phyloP scores from a whole-genome alignment of 2,888 invertebrate genomes.

The Penaeus monodon region DNA sequence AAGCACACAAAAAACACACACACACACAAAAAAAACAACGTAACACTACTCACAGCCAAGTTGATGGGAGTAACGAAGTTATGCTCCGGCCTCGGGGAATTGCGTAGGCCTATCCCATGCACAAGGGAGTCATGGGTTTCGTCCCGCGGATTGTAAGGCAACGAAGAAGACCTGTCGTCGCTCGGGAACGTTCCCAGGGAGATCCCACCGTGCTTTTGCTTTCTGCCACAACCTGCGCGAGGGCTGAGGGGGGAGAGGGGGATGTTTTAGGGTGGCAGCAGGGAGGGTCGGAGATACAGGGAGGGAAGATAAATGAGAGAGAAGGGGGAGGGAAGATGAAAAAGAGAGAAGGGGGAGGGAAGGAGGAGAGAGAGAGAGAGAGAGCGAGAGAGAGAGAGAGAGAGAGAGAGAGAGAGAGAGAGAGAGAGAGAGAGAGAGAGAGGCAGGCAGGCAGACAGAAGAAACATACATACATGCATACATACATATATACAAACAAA shows the following conservation, averaged over 20 bases:
- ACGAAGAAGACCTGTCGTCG: conserved; percentile 31
- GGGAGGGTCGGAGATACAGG: too few species aligned
- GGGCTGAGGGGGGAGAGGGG: conserved; percentile 18
- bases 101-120: conserved; percentile 40
- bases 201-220: conserved; percentile 48
- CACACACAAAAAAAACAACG: too few species aligned
- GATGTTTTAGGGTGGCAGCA: not conserved
- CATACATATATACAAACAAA: too few species aligned
- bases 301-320: too few species aligned
- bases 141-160: conserved; percentile 36
- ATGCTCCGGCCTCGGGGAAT: conserved; percentile 37
- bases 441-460: too few species aligned
- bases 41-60: conserved; percentile 31
- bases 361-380: not conserved
- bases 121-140: conserved; percentile 45
- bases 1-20: not conserved
- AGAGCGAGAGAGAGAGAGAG: too few species aligned
- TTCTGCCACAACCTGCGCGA: conserved; percentile 8
- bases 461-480: too few species aligned
- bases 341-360: not conserved
- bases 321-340: not conserved
- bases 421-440: too few species aligned
- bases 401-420: too few species aligned
- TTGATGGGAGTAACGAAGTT: conserved; percentile 28
- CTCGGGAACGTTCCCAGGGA: conserved; percentile 40